A percentile compares a stretch with the other conserved stretches of the same genome.
phyloP scores from a whole-genome alignment of 2,888 invertebrate species.

The Laothoe populi region DNA sequence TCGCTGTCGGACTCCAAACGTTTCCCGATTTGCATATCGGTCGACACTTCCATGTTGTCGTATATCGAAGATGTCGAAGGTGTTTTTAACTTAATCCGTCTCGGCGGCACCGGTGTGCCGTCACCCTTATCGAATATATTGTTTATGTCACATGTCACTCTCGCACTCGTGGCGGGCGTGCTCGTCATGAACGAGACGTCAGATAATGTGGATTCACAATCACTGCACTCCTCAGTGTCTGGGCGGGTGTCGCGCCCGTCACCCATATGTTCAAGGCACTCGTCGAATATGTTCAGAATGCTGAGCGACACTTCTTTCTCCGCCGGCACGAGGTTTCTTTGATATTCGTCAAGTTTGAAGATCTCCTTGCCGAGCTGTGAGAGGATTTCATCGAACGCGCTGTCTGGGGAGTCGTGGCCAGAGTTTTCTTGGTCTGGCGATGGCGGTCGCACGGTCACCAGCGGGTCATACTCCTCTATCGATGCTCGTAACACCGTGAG shows the following conservation, averaged over 20 bases:
- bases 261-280: slow-evolving; percentile 72
- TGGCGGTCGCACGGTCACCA: slow-evolving; percentile 58
- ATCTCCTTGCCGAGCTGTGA: slow-evolving; percentile 79
- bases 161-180: slow-evolving; percentile 57
- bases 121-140: slow-evolving; percentile 52
- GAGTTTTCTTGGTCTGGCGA: slow-evolving; percentile 48
- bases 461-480: slow-evolving; percentile 77
- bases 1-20: slow-evolving; percentile 65
- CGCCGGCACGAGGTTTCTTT: slow-evolving; percentile 61
- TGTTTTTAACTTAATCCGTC: slow-evolving; percentile 57
- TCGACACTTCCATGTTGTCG: slow-evolving; percentile 55
- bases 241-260: slow-evolving; percentile 43
- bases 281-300: slow-evolving; percentile 79
- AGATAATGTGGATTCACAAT: slow-evolving; percentile 63
- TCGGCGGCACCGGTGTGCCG: slow-evolving; percentile 65
- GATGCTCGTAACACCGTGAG: slow-evolving; percentile 65
- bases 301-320: slow-evolving; percentile 70
- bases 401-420: slow-evolving; percentile 53
- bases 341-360: slow-evolving; percentile 77
- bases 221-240: slow-evolving; percentile 53
- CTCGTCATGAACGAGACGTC: slow-evolving; percentile 67
- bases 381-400: slow-evolving; percentile 78
- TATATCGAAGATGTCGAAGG: slow-evolving; percentile 54
- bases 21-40: slow-evolving; percentile 42
- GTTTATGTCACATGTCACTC: slow-evolving; percentile 49